Conservation (phyloP, 1,140 invertebrate genomes). For the Drosophila tristis region DNA sequence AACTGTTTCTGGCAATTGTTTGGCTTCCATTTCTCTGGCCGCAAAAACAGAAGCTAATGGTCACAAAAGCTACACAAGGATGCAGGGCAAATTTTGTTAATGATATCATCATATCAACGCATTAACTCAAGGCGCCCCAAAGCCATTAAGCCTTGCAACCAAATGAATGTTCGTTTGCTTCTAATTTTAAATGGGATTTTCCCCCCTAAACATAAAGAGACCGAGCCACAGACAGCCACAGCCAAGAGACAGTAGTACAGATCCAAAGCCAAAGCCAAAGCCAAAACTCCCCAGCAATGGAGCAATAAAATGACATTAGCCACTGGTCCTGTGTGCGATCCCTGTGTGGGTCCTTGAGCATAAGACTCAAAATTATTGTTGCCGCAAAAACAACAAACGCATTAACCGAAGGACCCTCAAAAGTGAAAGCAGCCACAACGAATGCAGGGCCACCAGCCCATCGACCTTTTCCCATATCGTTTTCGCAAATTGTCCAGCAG, state of each 20-base stretch:
- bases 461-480: constrained; percentile 58
- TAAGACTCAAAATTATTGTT: constrained; percentile 69
- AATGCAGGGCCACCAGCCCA: constrained; percentile 40
- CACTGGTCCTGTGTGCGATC: constrained; percentile 48
- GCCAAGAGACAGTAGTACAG: background rate
- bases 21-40: constrained; percentile 44
- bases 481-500: constrained; percentile 71
- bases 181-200: constrained; percentile 51
- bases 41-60: constrained; percentile 77
- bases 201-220: constrained; percentile 13
- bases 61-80: constrained; percentile 60
- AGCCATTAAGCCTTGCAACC: constrained; percentile 47
- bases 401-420: constrained; percentile 41
- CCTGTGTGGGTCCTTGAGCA: constrained; percentile 71
- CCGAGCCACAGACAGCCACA: constrained; percentile 2
- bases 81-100: constrained; percentile 58
- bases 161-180: constrained; percentile 47
- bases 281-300: background rate
- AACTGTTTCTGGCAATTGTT: constrained; percentile 56
- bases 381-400: constrained; percentile 61
- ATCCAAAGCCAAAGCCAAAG: constrained; percentile 14
- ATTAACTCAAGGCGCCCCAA: constrained; percentile 63
- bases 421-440: background rate
- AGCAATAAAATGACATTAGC: constrained; percentile 67
- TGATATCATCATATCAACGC: constrained; percentile 68